Base-by-base conservation (phyloP, 2,888 invertebrate genomes). In the Archips xylosteana region DNA sequence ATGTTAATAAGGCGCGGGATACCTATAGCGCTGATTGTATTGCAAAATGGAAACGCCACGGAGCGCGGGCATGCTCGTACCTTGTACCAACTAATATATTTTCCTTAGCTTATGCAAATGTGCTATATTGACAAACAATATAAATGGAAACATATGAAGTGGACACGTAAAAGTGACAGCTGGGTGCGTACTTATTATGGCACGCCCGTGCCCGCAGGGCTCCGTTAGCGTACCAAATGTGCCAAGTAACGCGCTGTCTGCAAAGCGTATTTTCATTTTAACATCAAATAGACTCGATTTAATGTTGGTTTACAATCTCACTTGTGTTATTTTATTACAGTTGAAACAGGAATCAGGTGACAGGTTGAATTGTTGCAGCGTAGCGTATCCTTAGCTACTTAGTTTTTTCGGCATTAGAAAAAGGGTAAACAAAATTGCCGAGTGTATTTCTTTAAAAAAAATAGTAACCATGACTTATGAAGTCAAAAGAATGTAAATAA, bases 91-190 rank as follows among this genome's bases (percentile, higher is more conserved):
- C 83, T 83, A 87, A 87, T 87, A 86, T 89, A 39, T 39, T 39
- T 89, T 89, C 87, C 90, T 86, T 81, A 80, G 86, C 84, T 89
- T 90, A 92, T 91, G 92, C 87, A 91, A 92, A 92, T 91, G 84
- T 80, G 76, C 77, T 78, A 78, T 85, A 90, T 88, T 89, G 87
- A 88, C 89, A 89, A 89, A 91, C 89, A 90, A 89, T 91, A 89
- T 90, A 90, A 85, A 86, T 83, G 86, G 84, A 85, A 90, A 89
- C 88, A 84, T 89, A 90, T 87, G 87, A 86, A 88, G 88, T 90
- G 86, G 89, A 86, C 83, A 82, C 82, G 85, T 89, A 86, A 89
- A 88, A 88, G 83, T 88, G 88, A 86, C 83, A 78, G 76, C 80
- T 87, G 83, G 84, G 85, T 79, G 82, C 73, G 74, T 71, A 65